These are phyloP conservation scores for Enteromius treurensis DNA, from an alignment of 2,797 vertebrate genomes.

Conservation along the genomic window DNA sequence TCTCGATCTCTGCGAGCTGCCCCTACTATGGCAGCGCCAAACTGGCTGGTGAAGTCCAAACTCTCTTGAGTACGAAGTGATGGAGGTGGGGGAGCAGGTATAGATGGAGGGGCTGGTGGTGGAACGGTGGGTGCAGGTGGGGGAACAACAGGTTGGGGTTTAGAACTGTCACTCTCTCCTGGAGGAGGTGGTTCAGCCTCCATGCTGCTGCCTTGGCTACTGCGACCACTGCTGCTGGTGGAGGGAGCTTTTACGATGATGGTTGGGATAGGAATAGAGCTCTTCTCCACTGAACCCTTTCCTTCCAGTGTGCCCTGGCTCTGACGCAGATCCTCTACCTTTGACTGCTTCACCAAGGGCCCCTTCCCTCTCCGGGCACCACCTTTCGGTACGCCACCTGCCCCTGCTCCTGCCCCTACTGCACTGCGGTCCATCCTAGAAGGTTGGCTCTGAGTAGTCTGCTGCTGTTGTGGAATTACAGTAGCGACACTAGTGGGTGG, in stretches of 20 bases:
- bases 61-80: slow-evolving; percentile 78
- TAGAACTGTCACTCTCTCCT: slow-evolving; percentile 75
- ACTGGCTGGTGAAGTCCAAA: slow-evolving; percentile 89
- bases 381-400: slow-evolving; percentile 71
- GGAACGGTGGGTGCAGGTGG: slow-evolving; percentile 76
- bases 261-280: slow-evolving; percentile 92
- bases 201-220: slow-evolving; percentile 94
- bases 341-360: slow-evolving; percentile 90
- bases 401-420: slow-evolving; percentile 68
- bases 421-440: slow-evolving; percentile 71
- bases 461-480: slow-evolving; percentile 79
- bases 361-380: slow-evolving; percentile 85
- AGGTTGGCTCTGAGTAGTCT: slow-evolving; percentile 75
- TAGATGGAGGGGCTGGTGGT: slow-evolving; percentile 79
- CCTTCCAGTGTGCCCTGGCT: slow-evolving; percentile 77
- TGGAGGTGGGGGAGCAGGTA: slow-evolving; percentile 73
- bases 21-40: slow-evolving; percentile 83
- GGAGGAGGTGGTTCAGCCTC: slow-evolving; percentile 80
- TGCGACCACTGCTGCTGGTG: slow-evolving; percentile 93
- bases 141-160: slow-evolving; percentile 70
- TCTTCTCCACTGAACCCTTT: slow-evolving; percentile 85
- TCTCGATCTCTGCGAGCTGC: slow-evolving; percentile 81
- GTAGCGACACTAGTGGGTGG: slow-evolving; percentile 77
- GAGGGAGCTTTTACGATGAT: slow-evolving; percentile 95
- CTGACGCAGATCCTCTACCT: slow-evolving; percentile 83